Evolutionary conservation across 2,113 vertebrate species (phyloP), one percentile per base, ranked within the genome.

Genomic region (Carlito syrichta): DNA sequence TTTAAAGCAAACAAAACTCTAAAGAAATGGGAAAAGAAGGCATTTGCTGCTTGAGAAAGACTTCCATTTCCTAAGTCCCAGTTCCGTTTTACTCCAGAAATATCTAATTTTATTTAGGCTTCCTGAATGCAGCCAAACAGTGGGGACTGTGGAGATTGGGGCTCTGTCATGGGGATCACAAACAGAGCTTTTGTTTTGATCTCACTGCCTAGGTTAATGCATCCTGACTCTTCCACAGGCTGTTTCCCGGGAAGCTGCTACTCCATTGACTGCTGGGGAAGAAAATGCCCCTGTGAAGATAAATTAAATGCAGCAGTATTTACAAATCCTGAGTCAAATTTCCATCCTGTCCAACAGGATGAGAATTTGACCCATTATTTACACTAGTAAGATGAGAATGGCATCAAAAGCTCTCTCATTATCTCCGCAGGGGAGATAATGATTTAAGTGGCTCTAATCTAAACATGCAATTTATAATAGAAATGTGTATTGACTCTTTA

Each of bases 391-490:
- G 52, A 91, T 38, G 89, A 97, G 93, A 96, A 95, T 50, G 83
- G 97, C 94, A 97, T 97, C 96, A 93, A 92, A 97, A 85, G 78
- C 52, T 35, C 48, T 82, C 62, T 91, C 71, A 25, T 78, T 40
- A 87, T 85, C 92, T 45, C 89, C 10, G 2, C 86, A 73, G 86
- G 84, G 50, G 85, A 94, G 94, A 95, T 86, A 94, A 94, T 54
- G 95, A 91, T 81, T 91, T 91, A 78, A 97, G 90, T 52, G 54
- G 52, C 89, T 97, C 94, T 91, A 66, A 96, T 96, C 91, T 92
- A 94, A 69, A 73, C 69, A 17, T 60, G 69, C 3, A 14, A 50
- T 95, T 62, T 54, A 89, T 60, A 92, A 52, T 54, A 30, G 78
- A 85, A 95, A 73, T 10, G 50, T 17, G 14, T 38, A 78, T 77